Conservation (phyloP, 1,140 invertebrate species). For the Melipona quadrifasciata region DNA sequence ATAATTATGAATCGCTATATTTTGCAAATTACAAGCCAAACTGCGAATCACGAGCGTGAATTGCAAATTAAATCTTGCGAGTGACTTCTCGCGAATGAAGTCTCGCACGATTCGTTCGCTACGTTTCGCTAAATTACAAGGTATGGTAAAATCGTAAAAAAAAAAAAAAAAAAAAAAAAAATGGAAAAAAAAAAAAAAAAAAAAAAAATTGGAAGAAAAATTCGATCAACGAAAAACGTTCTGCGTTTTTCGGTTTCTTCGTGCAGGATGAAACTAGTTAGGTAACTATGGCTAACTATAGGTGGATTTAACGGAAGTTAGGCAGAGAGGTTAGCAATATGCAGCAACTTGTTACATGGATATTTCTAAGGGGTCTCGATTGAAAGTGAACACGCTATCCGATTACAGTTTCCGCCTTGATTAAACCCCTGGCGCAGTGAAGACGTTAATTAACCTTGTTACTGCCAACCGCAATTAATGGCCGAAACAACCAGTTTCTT, state of each 20-base stretch:
- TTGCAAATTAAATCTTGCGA: too few species aligned
- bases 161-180: background rate
- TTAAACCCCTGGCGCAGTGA: conserved; percentile 30
- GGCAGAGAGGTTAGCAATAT: background rate
- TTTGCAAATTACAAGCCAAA: too few species aligned
- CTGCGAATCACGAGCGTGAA: too few species aligned
- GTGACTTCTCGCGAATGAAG: too few species aligned
- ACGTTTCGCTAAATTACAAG: too few species aligned
- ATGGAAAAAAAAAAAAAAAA: too few species aligned
- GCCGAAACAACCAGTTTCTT: background rate
- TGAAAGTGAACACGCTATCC: conserved; percentile 39
- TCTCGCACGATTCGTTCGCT: too few species aligned
- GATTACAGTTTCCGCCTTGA: conserved; percentile 47
- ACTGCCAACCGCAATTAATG: conserved; percentile 32
- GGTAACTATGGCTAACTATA: background rate
- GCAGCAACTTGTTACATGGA: conserved; percentile 8
- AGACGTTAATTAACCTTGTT: conserved; percentile 57
- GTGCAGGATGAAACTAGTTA: background rate
- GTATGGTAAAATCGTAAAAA: too few species aligned
- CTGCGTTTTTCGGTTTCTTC: background rate
- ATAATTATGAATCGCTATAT: too few species aligned
- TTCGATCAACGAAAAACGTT: background rate
- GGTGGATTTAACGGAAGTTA: background rate
- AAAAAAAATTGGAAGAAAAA: background rate
- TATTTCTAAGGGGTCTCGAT: conserved; percentile 22